These are phyloP conservation scores for Syngnathoides biaculeatus DNA, from an alignment of 2,113 vertebrate genomes.

Conservation along the genomic window DNA sequence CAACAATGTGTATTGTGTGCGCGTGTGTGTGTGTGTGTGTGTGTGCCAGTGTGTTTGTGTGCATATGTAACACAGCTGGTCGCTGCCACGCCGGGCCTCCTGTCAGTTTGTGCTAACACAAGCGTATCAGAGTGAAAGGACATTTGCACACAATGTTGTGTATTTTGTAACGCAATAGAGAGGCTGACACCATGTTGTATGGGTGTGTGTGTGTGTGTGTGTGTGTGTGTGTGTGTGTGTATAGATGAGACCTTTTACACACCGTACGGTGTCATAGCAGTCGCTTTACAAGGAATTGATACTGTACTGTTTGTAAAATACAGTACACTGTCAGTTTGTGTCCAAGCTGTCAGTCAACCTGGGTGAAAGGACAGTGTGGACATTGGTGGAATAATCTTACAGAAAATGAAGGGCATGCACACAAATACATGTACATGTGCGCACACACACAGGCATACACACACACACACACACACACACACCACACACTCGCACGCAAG, in stretches of 20 bases:
- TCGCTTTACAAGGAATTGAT: constrained; percentile 2
- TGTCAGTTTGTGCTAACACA: constrained; percentile 50
- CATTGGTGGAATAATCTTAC: neutral
- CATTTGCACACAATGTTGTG: neutral
- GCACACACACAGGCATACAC: neutral
- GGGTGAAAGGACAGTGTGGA: neutral
- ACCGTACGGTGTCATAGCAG: neutral
- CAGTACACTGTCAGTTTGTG: neutral
- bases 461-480: no score
- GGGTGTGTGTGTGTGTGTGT: constrained; percentile 7
- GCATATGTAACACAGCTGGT: constrained; percentile 20
- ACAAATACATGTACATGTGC: no score
- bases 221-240: neutral
- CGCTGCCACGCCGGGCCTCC: constrained; percentile 16
- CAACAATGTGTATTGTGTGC: constrained; percentile 5
- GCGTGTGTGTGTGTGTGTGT: neutral
- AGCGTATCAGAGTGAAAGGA: constrained; percentile 2
- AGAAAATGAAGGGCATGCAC: neutral
- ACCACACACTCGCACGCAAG: neutral
- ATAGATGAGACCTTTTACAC: neutral
- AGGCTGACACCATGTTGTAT: neutral
- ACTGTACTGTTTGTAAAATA: neutral
- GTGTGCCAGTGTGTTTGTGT: constrained; percentile 13
- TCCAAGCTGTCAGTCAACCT: neutral
- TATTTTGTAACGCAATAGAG: neutral